Base-by-base conservation (phyloP, 2,797 vertebrate genomes). In the Nothura maculosa region DNA sequence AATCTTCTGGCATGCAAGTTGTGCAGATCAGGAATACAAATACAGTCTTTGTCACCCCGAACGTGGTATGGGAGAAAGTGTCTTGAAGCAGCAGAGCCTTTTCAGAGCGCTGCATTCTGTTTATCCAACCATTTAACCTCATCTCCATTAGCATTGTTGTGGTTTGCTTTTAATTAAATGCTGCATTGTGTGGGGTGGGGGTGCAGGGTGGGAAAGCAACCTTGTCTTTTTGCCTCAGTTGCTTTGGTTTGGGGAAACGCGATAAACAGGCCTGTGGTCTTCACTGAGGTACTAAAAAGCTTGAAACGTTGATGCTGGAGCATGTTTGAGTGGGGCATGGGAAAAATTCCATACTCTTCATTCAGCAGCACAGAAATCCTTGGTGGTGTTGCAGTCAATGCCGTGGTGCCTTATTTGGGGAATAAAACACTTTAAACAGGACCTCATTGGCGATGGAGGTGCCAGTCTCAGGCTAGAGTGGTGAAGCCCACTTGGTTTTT, bases 91-190 rank as follows among this genome's bases (percentile, higher is more conserved):
- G 87, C 82, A 57, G n/a, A 75, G 75, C 42, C 92, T 96, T 96
- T 97, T 96, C 92, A 93, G 67, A 63, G 66, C 55, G 45, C 80
- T 92, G 64, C 69, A 79, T 94, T 94, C 89, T 95, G 74, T 96
- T 96, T 96, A 93, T 96, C 90, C 92, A 93, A 45, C 84, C 86
- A 16, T 90, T 96, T 94, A 95, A 85, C 81, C 76, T 94, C 92
- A 93, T 93, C 74, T 70, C 87, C 76, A 73, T 88, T 96, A 73
- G 58, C 67, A 86, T 96, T 95, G 87, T 95, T 95, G 93, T 91
- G 86, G 87, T 92, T 82, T 48, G 78, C 63, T 93, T 94, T 87
- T 94, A 94, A 96, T 97, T 89, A 93, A 81, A 61, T 58, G 48
- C 81, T 32, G 16, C 32, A 81, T 95, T 96, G 94, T 96, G 94